These are phyloP conservation scores for Schizaphis graminum DNA, from an alignment of 2,888 invertebrate species.

Conservation along the genomic window DNA sequence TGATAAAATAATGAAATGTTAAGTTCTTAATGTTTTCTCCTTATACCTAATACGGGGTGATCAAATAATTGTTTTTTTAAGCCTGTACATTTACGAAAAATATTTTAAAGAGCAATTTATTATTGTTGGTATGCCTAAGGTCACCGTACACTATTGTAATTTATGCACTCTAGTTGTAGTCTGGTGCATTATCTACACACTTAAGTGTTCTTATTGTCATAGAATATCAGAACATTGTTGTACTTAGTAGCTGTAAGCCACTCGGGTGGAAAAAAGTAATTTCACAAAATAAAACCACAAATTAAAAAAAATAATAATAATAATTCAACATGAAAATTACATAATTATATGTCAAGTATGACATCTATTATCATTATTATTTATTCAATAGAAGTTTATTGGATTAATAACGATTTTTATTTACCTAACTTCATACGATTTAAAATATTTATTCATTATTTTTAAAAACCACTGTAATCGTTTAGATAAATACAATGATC, in stretches of 20 bases:
- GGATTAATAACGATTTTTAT: background rate
- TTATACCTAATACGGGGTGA: background rate
- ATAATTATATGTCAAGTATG: background rate
- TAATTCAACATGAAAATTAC: background rate
- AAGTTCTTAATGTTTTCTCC: background rate
- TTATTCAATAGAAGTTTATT: background rate
- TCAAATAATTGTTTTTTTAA: background rate
- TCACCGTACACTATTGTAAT: background rate
- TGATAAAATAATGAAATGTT: background rate
- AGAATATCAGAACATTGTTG: background rate
- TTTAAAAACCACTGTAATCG: no score
- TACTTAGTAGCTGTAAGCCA: background rate
- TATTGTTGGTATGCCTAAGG: background rate
- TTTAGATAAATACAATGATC: background rate
- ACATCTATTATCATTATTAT: background rate
- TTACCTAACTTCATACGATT: background rate
- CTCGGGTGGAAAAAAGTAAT: background rate
- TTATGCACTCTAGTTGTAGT: background rate
- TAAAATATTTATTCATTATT: background rate
- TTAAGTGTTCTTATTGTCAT: conserved; percentile 22
- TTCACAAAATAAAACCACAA: background rate
- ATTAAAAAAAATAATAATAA: background rate
- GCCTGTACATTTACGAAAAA: background rate
- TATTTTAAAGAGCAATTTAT: background rate
- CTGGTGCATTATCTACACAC: background rate